phyloP scores from a whole-genome alignment of 1,140 invertebrate species.

The Lordiphosa mommai region DNA sequence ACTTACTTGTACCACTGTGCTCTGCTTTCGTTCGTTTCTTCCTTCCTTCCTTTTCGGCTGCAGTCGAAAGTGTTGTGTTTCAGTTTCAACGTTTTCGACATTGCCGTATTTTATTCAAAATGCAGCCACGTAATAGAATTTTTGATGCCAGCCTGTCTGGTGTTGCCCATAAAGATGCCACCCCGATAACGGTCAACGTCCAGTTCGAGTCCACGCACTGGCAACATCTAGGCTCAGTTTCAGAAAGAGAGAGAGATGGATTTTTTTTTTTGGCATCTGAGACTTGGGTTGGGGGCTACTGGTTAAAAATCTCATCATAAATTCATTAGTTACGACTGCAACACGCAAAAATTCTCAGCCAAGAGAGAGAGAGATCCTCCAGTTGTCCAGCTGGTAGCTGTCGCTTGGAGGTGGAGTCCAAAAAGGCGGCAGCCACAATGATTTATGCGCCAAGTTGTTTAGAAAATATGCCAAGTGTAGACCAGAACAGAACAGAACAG shows the following conservation, averaged over 20 bases:
- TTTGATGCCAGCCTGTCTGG: constrained; percentile 76
- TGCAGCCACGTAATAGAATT: constrained; percentile 75
- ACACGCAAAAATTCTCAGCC: constrained; percentile 52
- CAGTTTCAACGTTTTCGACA: constrained; percentile 49
- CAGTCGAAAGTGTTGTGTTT: constrained; percentile 74
- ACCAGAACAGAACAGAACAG: not conserved
- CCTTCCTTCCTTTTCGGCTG: constrained; percentile 29
- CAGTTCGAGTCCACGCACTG: constrained; percentile 18
- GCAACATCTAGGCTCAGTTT: constrained; percentile 1
- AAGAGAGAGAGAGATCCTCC: constrained; percentile 8
- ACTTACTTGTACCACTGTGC: constrained; percentile 15
- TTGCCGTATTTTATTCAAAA: constrained; percentile 74
- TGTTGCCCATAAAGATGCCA: constrained; percentile 66
- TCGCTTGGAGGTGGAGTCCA: constrained; percentile 51
- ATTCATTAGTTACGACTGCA: constrained; percentile 71
- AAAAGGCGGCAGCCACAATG: constrained; percentile 43
- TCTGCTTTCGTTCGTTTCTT: constrained; percentile 7
- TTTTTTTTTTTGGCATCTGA: constrained; percentile 5
- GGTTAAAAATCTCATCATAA: constrained; percentile 74
- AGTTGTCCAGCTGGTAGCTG: constrained; percentile 55
- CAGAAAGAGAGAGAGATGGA: constrained; percentile 9
- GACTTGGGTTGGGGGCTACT: constrained; percentile 36
- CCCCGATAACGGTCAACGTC: constrained; percentile 72
- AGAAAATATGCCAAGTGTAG: constrained; percentile 69
- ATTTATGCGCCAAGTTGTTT: constrained; percentile 74